Percentiles rank a stretch among this genome's conserved stretches.
phyloP scores from a whole-genome alignment of 2,797 vertebrate species.

The Enteromius mattozi region DNA sequence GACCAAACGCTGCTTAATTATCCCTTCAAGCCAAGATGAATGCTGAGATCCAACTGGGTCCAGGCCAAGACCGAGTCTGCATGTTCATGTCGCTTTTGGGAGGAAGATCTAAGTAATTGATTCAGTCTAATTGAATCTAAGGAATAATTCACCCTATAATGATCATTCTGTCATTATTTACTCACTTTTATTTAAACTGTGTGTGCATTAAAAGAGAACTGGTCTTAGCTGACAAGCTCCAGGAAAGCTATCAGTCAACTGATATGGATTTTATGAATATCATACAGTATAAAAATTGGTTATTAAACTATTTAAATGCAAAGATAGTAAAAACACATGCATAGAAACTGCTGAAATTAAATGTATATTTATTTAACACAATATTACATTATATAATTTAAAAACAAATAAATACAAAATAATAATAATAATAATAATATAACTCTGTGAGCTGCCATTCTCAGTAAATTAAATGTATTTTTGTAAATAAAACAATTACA shows the following conservation, averaged over 20 bases:
- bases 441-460: neutral
- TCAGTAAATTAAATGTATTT: neutral
- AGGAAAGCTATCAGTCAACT: neutral
- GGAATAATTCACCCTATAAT: neutral
- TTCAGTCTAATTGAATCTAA: neutral
- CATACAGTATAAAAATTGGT: too few species aligned
- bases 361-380: neutral
- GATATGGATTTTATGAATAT: neutral
- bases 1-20: conserved; percentile 29
- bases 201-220: neutral
- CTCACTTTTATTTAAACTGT: neutral
- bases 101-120: conserved; percentile 14
- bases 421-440: too few species aligned
- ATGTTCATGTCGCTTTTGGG: neutral
- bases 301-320: neutral
- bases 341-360: neutral
- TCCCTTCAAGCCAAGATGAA: conserved; percentile 7
- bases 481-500: neutral
- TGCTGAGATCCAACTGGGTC: neutral
- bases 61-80: neutral
- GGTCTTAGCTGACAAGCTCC: neutral
- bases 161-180: conserved; percentile 11
- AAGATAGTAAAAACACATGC: neutral
- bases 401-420: neutral
- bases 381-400: neutral